phyloP scores from a whole-genome alignment of 2,113 vertebrate species.

The Pogonocichla stellata region DNA sequence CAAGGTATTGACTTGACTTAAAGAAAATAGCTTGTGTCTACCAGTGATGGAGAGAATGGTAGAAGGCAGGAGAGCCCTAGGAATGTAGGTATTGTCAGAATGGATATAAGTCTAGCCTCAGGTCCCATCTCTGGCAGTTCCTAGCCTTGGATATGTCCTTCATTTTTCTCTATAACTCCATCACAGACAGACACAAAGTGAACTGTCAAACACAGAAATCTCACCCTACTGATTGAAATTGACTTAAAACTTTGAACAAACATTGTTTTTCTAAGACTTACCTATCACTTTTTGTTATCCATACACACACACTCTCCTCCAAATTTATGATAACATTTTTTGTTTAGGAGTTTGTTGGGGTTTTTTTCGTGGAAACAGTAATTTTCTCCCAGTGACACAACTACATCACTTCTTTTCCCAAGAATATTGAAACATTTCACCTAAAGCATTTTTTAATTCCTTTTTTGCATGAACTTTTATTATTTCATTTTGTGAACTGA shows the following conservation, averaged over 20 bases:
- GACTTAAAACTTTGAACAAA: neutral
- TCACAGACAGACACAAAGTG: neutral
- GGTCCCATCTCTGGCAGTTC: neutral
- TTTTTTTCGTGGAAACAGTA: neutral
- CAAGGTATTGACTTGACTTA: conserved; percentile 33
- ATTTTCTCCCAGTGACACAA: neutral
- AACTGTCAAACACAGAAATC: neutral
- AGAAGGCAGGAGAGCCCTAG: neutral
- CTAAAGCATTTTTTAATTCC: neutral
- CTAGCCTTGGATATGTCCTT: neutral
- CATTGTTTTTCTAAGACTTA: neutral
- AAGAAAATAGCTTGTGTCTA: conserved; percentile 27
- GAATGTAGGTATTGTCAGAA: neutral
- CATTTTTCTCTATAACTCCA: neutral
- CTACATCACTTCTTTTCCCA: neutral
- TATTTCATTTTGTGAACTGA: neutral
- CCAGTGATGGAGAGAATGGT: neutral
- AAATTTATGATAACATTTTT: neutral
- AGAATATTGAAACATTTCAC: neutral
- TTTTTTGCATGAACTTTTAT: neutral
- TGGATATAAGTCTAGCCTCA: neutral
- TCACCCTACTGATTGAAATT: neutral
- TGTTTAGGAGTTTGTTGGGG: neutral
- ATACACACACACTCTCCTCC: neutral
- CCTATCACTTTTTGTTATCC: neutral